phyloP scores from a whole-genome alignment of 2,797 vertebrate genomes.

The Poeciliopsis turneri region DNA sequence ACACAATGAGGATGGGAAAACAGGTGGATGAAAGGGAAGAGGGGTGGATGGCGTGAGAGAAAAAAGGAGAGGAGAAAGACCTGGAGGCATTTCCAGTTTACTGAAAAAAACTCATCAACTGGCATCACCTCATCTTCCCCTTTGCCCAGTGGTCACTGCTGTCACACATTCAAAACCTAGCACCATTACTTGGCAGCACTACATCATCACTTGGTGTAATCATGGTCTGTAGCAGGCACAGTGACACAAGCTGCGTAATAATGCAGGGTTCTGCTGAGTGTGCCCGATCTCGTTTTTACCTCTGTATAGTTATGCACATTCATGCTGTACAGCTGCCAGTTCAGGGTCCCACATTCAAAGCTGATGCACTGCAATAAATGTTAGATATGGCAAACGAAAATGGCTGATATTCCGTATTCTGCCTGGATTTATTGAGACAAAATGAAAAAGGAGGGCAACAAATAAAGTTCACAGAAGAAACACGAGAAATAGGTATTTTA shows the following conservation, averaged over 20 bases:
- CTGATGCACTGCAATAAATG: slow-evolving; percentile 20
- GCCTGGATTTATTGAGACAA: background rate
- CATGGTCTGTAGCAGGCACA: slow-evolving; percentile 14
- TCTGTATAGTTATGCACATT: slow-evolving; percentile 35
- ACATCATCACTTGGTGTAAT: slow-evolving; percentile 62
- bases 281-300: slow-evolving; percentile 43
- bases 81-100: slow-evolving; percentile 53
- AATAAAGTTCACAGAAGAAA: background rate
- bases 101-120: slow-evolving; percentile 61
- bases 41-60: slow-evolving; percentile 8
- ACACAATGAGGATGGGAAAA: slow-evolving; percentile 59
- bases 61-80: slow-evolving; percentile 21
- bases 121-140: slow-evolving; percentile 41
- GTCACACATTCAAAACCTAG: slow-evolving; percentile 33
- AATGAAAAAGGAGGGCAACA: background rate
- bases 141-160: slow-evolving; percentile 43
- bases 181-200: slow-evolving; percentile 30
- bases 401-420: background rate
- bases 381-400: slow-evolving; percentile 9
- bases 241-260: slow-evolving; percentile 51
- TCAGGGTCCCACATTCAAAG: slow-evolving; percentile 9
- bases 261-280: slow-evolving; percentile 53
- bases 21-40: slow-evolving; percentile 22
- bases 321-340: slow-evolving; percentile 36
- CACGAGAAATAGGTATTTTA: background rate